Evolutionary conservation across 2,797 vertebrate genomes (phyloP).

Genomic region (Gallinago stenura): DNA sequence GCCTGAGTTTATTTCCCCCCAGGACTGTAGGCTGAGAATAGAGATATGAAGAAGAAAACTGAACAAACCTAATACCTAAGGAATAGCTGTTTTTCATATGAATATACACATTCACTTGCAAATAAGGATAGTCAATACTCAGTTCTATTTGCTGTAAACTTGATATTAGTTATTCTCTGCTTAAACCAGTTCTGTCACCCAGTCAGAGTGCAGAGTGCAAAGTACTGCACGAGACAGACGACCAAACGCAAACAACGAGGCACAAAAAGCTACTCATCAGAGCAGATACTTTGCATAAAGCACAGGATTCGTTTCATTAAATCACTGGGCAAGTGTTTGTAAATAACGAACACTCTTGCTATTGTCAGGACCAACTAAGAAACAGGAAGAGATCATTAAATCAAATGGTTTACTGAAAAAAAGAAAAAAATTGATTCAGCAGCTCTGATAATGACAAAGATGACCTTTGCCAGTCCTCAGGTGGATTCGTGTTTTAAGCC

Average conservation of each 20-base stretch:
- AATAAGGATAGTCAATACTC: background rate
- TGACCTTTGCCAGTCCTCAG: background rate
- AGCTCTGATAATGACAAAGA: background rate
- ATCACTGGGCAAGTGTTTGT: background rate
- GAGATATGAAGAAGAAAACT: background rate
- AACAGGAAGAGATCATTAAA: background rate
- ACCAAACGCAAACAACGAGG: background rate
- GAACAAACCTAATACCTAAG: background rate
- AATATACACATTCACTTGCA: background rate
- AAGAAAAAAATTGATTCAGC: background rate
- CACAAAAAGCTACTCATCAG: background rate
- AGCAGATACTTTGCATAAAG: background rate
- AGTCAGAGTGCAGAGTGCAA: background rate
- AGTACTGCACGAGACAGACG: background rate
- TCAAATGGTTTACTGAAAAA: background rate
- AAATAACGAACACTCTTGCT: background rate
- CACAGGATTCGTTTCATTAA: background rate
- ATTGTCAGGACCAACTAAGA: background rate
- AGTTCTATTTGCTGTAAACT: background rate
- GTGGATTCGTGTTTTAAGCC: background rate
- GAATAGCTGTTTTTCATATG: background rate
- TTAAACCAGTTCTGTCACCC: background rate
- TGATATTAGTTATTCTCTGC: background rate
- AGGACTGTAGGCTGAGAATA: background rate
- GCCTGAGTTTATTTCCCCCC: background rate